Base-by-base conservation (phyloP, 1,140 invertebrate genomes). In the Pogonognathellus flavescens region DNA sequence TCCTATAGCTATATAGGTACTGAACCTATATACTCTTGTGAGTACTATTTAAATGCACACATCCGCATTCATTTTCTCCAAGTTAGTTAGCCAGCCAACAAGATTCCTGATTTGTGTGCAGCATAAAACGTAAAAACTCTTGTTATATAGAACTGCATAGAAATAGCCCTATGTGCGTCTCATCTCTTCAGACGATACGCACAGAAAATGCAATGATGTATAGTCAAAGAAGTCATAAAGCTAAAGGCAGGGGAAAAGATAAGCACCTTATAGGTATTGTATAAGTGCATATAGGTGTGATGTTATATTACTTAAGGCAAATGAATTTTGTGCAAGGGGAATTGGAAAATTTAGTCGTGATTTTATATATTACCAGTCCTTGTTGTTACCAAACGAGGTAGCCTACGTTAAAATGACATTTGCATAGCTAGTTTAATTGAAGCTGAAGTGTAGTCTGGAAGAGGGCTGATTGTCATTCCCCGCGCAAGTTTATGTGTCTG, bases 351-450 rank as follows among this genome's bases (percentile, higher is more conserved):
- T 57, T 57, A 2, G 1, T 14, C 70, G 49, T 76, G 70, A 76
- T 76, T 76, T 76, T 76, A 76, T 76, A 49, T 70, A 14, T 50
- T 76, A 41, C n/a, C 14, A 50, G n/a, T 76, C 16, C 70, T 9
- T 41, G 25, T 8, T 76, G 70, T 50, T 76, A 66, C 4, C 22
- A 66, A 66, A 66, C 9, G 62, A 66, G 18, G 31, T 16, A 72
- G 66, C 70, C 25, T 41, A 76, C n/a, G 16, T 49, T 49, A 50
- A 31, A 76, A 76, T 76, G 41, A n/a, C 25, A 76, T 76, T 76
- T 76, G 70, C 70, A 76, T 76, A 76, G 70, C 70, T 25, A 76
- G 70, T 76, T 76, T 25, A 76, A 66, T 66, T 25, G 62, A 66
- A 66, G 62, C 62, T 25, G 62, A 66, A 11, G 70, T 76, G 25